Conservation (phyloP, 2,113 vertebrate species). For the Platycercus adscitus region DNA sequence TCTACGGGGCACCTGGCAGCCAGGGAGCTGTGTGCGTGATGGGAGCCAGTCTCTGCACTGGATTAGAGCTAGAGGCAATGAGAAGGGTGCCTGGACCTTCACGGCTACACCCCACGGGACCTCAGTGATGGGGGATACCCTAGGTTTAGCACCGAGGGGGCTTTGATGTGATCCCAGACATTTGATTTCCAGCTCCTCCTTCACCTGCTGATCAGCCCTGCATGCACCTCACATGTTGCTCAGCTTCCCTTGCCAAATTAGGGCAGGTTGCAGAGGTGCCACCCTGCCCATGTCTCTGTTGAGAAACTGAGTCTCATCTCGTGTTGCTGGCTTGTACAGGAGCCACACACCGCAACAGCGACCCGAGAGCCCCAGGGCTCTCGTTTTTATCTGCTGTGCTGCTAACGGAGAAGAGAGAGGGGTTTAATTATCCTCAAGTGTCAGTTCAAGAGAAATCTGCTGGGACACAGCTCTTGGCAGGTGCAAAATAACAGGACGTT, state of each 20-base stretch:
- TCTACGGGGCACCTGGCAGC: neutral
- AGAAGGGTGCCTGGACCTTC: neutral
- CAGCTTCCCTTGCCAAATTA: neutral
- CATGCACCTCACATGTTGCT: neutral
- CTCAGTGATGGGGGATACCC: accelerated
- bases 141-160: neutral
- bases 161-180: neutral
- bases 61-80: neutral
- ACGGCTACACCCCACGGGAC: neutral
- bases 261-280: neutral
- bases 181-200: neutral
- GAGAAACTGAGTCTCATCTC: conserved; percentile 1
- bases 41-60: neutral
- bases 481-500: conserved; percentile 59
- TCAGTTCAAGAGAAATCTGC: conserved; percentile 63
- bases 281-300: neutral
- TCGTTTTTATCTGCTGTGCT: conserved; percentile 2
- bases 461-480: conserved; percentile 60
- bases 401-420: neutral
- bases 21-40: neutral
- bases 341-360: neutral
- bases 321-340: neutral
- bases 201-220: neutral
- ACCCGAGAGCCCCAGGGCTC: neutral
- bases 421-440: conserved; percentile 68